Percentiles rank a stretch among this genome's conserved stretches.
phyloP scores from a whole-genome alignment of 2,113 vertebrate genomes.

The Dermatemys mawii region DNA sequence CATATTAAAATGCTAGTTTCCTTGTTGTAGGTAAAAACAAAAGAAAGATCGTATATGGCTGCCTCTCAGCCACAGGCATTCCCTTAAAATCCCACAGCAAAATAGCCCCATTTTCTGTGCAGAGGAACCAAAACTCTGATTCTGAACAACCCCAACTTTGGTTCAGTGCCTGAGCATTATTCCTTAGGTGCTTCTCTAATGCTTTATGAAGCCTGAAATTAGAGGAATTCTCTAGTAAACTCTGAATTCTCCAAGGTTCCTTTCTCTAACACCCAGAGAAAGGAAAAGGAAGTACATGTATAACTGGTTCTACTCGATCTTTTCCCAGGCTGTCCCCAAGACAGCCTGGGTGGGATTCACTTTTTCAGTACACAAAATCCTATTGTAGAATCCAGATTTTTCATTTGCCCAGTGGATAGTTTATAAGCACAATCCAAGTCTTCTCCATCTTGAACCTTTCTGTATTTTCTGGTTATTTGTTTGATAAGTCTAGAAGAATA shows the following conservation, averaged over 20 bases:
- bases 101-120: background rate
- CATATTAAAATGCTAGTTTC: background rate
- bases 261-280: fast-evolving
- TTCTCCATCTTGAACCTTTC: background rate
- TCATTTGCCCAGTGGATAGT: too few species aligned
- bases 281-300: background rate
- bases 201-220: background rate
- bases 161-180: background rate
- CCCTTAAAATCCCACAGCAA: background rate
- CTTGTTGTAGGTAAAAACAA: background rate
- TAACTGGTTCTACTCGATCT: background rate
- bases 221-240: background rate
- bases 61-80: fast-evolving
- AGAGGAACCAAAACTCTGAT: fast-evolving
- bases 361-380: background rate
- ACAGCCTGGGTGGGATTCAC: fast-evolving
- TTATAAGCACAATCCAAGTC: background rate
- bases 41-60: background rate
- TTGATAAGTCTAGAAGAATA: background rate
- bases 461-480: background rate
- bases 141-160: background rate
- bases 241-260: background rate
- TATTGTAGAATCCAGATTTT: too few species aligned
- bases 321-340: background rate
- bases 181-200: fast-evolving